Base-by-base conservation (phyloP, 2,888 invertebrate genomes). In the Phlogophora meticulosa region DNA sequence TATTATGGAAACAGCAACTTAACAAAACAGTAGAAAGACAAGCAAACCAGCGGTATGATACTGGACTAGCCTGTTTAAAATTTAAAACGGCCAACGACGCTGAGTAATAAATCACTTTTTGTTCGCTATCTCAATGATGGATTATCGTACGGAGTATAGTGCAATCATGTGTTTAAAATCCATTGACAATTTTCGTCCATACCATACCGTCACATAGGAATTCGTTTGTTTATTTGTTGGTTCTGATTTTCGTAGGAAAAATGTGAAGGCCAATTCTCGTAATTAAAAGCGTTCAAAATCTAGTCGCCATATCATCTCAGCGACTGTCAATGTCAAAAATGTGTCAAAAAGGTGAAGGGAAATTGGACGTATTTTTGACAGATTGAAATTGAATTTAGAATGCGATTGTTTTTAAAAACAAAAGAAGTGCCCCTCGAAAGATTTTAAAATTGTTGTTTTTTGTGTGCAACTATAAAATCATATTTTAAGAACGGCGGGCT, bases 61-160 rank as follows among this genome's bases (percentile, higher is more conserved):
- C 57, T 49, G 60, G 61, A 55, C 59, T 72, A 79, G 72, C 66
- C 82, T 82, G 83, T 89, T 88, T 86, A 87, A 88, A 88, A 90
- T 88, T 89, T 88, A 78, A 91, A 91, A 89, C 83, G 84, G 82
- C 83, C 80, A 88, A 83, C 86, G 84, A 85, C 77, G 72, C 71
- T 60, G 71, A 58, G 76, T 55, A 67, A 91, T 91, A 91, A 91
- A 92, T 92, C 90, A 91, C 87, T 87, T 90, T 87, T 85, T 80
- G 82, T 80, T 74, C 76, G 78, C 83, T 90, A 91, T 91, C 92
- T 90, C 86, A 79, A 84, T 92, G 91, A 92, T 92, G 88, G 91
- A 92, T 92, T 90, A 90, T 90, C 86, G 76, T 78, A 76, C 59
- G 59, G 81, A 85, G 84, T 84, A 81, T 81, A 83, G 78, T 78